phyloP scores from a whole-genome alignment of 2,888 invertebrate genomes.

The Drosophila atroscutellata region DNA sequence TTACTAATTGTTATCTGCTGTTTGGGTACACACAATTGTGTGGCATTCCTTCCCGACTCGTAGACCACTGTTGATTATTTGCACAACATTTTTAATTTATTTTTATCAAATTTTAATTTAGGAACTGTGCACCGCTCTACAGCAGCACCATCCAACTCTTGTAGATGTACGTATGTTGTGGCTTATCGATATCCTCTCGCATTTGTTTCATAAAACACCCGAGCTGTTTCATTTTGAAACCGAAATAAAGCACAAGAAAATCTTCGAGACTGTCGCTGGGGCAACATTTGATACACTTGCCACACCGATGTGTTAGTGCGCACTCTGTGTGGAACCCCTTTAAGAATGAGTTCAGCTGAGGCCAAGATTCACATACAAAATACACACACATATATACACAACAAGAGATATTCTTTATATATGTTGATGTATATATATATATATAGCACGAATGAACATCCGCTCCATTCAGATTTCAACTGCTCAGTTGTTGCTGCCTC shows the following conservation, averaged over 20 bases:
- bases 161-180: constrained; percentile 4
- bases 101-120: constrained; percentile 41
- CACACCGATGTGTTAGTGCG: constrained; percentile 31
- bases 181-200: constrained; percentile 46
- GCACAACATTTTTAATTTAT: constrained; percentile 20
- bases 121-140: constrained; percentile 14
- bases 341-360: constrained; percentile 73
- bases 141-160: constrained; percentile 17
- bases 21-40: constrained; percentile 17
- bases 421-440: constrained; percentile 7
- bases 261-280: constrained; percentile 51
- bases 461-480: constrained; percentile 78
- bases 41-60: neutral
- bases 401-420: constrained; percentile 33
- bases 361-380: constrained; percentile 61
- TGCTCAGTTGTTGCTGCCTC: constrained; percentile 29
- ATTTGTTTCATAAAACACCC: constrained; percentile 17
- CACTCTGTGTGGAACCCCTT: constrained; percentile 63
- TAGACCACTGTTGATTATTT: constrained; percentile 32
- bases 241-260: constrained; percentile 32
- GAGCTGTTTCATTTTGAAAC: constrained; percentile 36
- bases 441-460: constrained; percentile 64
- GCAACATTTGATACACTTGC: constrained; percentile 55
- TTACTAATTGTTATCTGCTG: neutral
- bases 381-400: constrained; percentile 2